Conservation (phyloP, 2,113 vertebrate genomes). For the Daphoenositta chrysoptera region DNA sequence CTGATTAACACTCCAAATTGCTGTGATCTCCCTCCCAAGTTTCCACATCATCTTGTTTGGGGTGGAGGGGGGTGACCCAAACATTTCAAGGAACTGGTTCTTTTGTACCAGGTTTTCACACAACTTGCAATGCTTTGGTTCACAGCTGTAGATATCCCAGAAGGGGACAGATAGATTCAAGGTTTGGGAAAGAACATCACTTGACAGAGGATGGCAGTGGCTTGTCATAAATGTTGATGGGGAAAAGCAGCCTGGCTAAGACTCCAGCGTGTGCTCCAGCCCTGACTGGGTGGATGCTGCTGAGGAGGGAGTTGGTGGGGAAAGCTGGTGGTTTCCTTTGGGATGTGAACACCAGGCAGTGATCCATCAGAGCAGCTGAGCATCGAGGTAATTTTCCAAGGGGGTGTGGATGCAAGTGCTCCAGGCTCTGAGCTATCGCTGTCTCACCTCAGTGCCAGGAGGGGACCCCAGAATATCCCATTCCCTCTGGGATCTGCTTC, state of each 20-base stretch:
- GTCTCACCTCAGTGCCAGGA: neutral
- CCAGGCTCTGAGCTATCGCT: neutral
- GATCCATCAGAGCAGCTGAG: neutral
- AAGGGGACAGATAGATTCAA: neutral
- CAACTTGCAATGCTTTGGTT: neutral
- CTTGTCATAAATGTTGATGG: neutral
- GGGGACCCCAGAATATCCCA: rapidly evolving
- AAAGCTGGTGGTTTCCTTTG: neutral
- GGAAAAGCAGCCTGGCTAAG: neutral
- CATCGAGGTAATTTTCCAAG: neutral
- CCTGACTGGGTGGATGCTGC: neutral
- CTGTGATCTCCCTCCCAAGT: neutral
- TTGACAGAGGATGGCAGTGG: neutral
- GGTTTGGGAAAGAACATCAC: neutral
- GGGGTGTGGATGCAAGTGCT: neutral
- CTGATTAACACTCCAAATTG: neutral
- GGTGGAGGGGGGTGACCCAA: neutral
- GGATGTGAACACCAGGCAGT: neutral
- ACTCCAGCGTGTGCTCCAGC: neutral
- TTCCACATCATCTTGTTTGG: neutral
- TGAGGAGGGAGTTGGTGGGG: neutral
- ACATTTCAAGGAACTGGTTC: neutral
- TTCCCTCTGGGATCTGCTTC: neutral
- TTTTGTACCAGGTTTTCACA: neutral
- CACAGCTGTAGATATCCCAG: neutral